These are phyloP conservation scores for Rhagoletis zephyria DNA, from an alignment of 1,140 invertebrate genomes.

Conservation along the genomic window DNA sequence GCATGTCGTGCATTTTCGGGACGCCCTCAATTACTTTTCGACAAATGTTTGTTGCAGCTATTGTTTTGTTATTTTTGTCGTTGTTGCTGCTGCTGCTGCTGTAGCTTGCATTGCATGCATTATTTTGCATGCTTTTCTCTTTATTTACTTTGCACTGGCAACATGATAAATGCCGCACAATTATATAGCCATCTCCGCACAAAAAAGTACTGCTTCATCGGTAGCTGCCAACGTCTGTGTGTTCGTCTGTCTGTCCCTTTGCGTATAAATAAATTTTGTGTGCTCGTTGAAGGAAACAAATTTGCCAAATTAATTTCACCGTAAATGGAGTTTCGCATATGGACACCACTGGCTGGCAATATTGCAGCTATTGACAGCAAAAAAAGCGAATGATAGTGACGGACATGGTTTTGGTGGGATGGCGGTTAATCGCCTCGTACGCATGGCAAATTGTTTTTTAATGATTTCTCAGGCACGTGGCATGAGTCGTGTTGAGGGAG, in stretches of 20 bases:
- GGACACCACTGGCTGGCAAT: neutral
- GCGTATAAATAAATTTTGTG: conserved; percentile 39
- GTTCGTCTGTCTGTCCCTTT: neutral
- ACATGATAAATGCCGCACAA: conserved; percentile 46
- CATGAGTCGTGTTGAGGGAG: neutral
- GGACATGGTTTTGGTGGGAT: neutral
- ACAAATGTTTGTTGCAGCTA: conserved; percentile 38
- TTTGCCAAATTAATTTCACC: conserved; percentile 49
- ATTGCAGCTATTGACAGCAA: neutral
- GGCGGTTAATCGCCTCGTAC: neutral
- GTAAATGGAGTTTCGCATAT: conserved; percentile 33
- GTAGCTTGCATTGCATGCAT: neutral
- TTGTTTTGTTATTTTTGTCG: neutral
- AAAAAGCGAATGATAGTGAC: conserved; percentile 9
- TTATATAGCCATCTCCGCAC: neutral
- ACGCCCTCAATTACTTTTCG: conserved; percentile 50
- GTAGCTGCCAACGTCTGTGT: neutral
- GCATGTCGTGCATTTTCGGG: conserved; percentile 45
- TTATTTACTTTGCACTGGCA: conserved; percentile 3
- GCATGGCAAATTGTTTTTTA: neutral
- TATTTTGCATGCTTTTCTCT: neutral
- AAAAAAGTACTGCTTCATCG: neutral
- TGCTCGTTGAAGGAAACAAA: conserved; percentile 38
- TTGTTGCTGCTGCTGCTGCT: neutral
- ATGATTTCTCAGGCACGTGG: conserved; percentile 11